Evolutionary conservation across 2,888 invertebrate genomes (phyloP), one percentile per base, ranked within the genome.

Genomic region (Drosophila picticornis): DNA sequence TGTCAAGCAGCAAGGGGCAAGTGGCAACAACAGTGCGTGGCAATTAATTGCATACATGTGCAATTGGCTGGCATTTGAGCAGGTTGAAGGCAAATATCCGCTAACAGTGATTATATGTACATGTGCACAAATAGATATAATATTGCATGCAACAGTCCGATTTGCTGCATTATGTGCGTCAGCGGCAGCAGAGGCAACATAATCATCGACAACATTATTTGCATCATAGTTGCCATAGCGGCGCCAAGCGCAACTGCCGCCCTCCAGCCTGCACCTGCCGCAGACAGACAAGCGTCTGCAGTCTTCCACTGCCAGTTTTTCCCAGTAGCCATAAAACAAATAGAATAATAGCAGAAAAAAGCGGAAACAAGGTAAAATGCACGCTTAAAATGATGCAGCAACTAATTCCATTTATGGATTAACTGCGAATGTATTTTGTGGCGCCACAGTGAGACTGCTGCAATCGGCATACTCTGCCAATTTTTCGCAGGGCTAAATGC

Each of bases 401-500:
- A 71, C 76, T 69, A 75, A 81, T 73, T 83, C 70, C 66, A 68
- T 83, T 81, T 81, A 76, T 72, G 76, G 75, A 83, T 81, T 80
- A 80, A 80, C 76, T 68, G 57, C 60, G 69, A 56, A 65, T 46
- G 38, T 76, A 59, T 52, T 75, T 67, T 66, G 70, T 34, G 59
- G 62, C 57, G 32, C 52, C 22, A 52, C 50, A 22, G 52, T 46
- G 32, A 46, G 43, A 38, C 31, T n/a, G 38, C 27, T 50, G 53
- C 48, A n/a, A 7, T 25, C 19, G 13, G 19, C 40, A 27, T 34
- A 22, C 36, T 56, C 68, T 56, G 32, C 46, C 72, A 34, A 55
- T 46, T 46, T 46, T 25, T 46, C 16, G 25, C 46, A 16, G 46
- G 25, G 25, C 25, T 9, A 22, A 46, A 46, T 16, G 40, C n/a